Evolutionary conservation across 1,140 invertebrate genomes (phyloP), one percentile per base, ranked within the genome.

Genomic region (Orussus abietinus): DNA sequence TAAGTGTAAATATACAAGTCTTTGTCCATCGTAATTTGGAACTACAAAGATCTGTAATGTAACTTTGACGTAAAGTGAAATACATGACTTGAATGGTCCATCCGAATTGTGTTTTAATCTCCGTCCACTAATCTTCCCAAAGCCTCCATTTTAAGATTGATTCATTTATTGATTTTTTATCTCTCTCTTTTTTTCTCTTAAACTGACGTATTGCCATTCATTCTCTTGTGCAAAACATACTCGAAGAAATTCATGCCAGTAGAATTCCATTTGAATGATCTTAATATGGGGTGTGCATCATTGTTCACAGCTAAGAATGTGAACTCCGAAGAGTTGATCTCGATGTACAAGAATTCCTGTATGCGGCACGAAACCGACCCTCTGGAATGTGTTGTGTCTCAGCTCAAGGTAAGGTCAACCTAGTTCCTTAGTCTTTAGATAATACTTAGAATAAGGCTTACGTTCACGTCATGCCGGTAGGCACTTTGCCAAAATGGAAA

Each of bases 301-400:
- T 63, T 69, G 52, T 70, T 76, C 63, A 51, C 69, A 77, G 71
- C 64, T 55, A 67, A 69, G 56, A 68, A 62, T 76, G 73, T 76
- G 52, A 72, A 59, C 53, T 64, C 59, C 17, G 77, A 84, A 45
- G 82, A 87, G 55, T 74, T 90, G 43, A 69, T 84, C 6, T 75
- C 77, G 32, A 76, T 83, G 30, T 90, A 90, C 67, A 72, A 77
- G 54, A 74, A 78, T 51, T 83, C 86, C 21, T 91, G 87, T 67
- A 65, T 76, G 35, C 78, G 80, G 52, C 83, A 90, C 74, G 68
- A 72, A 51, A 80, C 84, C 17, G 67, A 78, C 55, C 83, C 86
- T 18, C 67, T 88, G 35, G 73, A 78, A 40, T 77, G 71, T 45
- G 77, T 92, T 41, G 50, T 89, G 47, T 75, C 83, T 39, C 88